These are phyloP conservation scores for Graptemys geographica DNA, from an alignment of 2,797 vertebrate species.

Conservation along the genomic window DNA sequence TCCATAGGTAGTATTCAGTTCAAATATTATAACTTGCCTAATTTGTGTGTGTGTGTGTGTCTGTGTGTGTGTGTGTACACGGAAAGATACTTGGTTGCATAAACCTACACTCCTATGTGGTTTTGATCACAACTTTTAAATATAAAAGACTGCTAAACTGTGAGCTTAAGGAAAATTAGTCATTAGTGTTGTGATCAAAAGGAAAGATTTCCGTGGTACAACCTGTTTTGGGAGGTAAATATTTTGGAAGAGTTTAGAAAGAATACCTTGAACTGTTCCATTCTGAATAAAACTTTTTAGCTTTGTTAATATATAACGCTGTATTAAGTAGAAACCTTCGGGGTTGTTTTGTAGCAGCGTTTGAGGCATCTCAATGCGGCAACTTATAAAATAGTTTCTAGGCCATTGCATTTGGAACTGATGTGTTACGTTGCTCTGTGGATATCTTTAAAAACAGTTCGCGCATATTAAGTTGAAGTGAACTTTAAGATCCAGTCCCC, in stretches of 20 bases:
- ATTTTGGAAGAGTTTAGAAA: background rate
- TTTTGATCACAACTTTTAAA: slow-evolving; percentile 64
- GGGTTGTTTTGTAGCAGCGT: background rate
- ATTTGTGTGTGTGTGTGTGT: background rate
- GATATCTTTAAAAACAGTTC: slow-evolving; percentile 58
- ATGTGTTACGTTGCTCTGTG: background rate
- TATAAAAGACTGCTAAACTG: background rate
- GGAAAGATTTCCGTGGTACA: background rate
- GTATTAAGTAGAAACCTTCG: background rate
- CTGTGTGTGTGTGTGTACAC: background rate
- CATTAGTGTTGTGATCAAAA: background rate
- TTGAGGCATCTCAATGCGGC: background rate
- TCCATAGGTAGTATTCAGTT: background rate
- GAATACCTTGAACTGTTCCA: background rate
- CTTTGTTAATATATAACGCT: background rate
- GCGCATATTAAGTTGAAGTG: slow-evolving; percentile 43
- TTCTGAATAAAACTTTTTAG: slow-evolving; percentile 7
- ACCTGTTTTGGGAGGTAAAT: slow-evolving; percentile 23
- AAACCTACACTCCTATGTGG: slow-evolving; percentile 43
- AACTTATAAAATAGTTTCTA: slow-evolving; percentile 4
- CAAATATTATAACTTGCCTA: background rate
- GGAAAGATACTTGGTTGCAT: background rate
- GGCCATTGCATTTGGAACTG: slow-evolving; percentile 35
- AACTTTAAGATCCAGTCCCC: slow-evolving; percentile 35
- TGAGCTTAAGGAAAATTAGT: background rate